These are phyloP conservation scores for Trialeurodes vaporariorum DNA, from an alignment of 1,140 invertebrate genomes.

Conservation along the genomic window DNA sequence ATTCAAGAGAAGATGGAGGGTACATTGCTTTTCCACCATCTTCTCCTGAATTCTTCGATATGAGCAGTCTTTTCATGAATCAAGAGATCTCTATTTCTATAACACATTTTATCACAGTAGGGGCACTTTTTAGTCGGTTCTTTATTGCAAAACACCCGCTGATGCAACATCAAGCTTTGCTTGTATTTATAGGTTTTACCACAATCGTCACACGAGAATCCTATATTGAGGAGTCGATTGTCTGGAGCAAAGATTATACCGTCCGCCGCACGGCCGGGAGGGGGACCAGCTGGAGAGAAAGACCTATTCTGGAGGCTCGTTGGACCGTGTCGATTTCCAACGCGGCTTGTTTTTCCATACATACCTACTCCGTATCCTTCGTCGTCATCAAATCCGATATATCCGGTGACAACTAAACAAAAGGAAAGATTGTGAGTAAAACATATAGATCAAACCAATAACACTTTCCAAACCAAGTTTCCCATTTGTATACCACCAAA, in stretches of 20 bases:
- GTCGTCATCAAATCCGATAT: neutral
- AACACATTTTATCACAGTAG: neutral
- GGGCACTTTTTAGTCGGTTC: neutral
- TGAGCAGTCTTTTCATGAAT: neutral
- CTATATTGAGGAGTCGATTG: no score
- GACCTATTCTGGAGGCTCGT: neutral
- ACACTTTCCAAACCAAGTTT: no score
- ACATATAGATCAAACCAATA: no score
- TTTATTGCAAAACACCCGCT: neutral
- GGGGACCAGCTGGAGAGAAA: no score
- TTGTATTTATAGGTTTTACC: slow-evolving; percentile 20
- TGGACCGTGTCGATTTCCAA: neutral
- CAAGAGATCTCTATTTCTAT: neutral
- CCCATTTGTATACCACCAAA: no score
- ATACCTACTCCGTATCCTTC: neutral
- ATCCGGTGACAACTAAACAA: neutral
- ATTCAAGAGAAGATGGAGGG: no score
- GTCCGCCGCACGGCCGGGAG: no score
- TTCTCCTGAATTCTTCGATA: neutral
- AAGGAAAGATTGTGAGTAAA: neutral
- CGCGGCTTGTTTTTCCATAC: no score
- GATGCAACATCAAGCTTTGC: slow-evolving; percentile 22
- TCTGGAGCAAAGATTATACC: no score
- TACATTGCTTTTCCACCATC: no score
- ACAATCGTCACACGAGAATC: slow-evolving; percentile 17